Base-by-base conservation (phyloP, 1,140 invertebrate species). In the Formica selysi region DNA sequence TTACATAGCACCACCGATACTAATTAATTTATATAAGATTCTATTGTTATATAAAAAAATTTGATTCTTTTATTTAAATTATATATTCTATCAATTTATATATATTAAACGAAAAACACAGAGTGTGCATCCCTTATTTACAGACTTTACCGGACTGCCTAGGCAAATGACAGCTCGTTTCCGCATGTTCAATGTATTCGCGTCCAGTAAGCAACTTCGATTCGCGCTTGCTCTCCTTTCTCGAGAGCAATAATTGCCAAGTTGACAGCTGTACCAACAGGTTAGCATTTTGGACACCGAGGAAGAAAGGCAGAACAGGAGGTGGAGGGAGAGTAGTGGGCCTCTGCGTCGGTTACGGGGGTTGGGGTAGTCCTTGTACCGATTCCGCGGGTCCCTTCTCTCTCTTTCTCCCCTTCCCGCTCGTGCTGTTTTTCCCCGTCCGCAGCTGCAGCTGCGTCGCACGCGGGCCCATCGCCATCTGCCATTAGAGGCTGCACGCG, bases 391-490 rank as follows among this genome's bases (percentile, higher is more conserved):
- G n/a, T n/a, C 13, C 48, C 26, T 48, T 1, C 32, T 54, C 11
- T 59, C 19, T n/a, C 32, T 32, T 4, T 32, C 64, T 78, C 70
- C 36, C 57, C 32, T 32, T 44, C 19, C 41, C 70, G 44, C 38
- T 71, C 78, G 64, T 48, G 29, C 51, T 79, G 67, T 38, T 76
- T 57, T 41, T 65, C 44, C 44, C 59, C 32, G n/a, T 38, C 6
- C 76, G 89, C 89, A 91, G 89, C 89, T 91, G 89, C 89, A 91
- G 89, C 89, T 91, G 89, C 68, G 71, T 62, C 61, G 41, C 89
- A 81, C 74, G 76, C 59, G 85, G 78, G 57, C 68, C 88, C 78
- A 26, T 57, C 11, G 79, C 89, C 89, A 91, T 91, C 89, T 91
- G 89, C 79, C 79, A 90, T 91, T 88, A 90, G 41, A 85, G 83